phyloP scores from a whole-genome alignment of 1,140 invertebrate species.

The Paralvinella palmiformis region DNA sequence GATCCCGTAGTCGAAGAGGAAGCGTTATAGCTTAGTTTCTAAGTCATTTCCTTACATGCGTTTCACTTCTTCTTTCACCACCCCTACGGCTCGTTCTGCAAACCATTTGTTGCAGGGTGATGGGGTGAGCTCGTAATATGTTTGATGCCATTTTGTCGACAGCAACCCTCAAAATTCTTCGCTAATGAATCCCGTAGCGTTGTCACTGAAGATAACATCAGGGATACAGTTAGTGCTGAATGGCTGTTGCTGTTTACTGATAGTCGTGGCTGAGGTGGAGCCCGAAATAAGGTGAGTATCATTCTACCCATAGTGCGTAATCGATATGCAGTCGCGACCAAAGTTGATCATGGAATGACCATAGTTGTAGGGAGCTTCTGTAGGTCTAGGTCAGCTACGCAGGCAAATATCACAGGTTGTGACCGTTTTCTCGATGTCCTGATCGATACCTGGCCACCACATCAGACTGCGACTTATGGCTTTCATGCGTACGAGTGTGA shows the following conservation, averaged over 20 bases:
- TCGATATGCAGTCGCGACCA: constrained; percentile 27
- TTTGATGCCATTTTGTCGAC: constrained; percentile 21
- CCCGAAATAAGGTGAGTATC: constrained; percentile 25
- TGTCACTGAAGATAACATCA: constrained; percentile 26
- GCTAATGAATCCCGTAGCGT: constrained; percentile 26
- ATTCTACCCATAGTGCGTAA: constrained; percentile 30
- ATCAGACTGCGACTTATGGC: background rate
- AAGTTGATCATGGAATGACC: constrained; percentile 25
- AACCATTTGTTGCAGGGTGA: constrained; percentile 31
- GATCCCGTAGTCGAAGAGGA: background rate
- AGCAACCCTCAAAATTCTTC: constrained; percentile 30
- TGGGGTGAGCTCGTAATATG: constrained; percentile 27
- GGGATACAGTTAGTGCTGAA: constrained; percentile 4
- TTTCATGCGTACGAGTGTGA: constrained; percentile 8
- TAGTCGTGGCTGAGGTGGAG: constrained; percentile 5
- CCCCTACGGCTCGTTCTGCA: too few species aligned
- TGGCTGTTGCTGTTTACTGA: constrained; percentile 2
- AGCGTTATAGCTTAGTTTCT: background rate
- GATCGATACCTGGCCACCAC: constrained; percentile 7
- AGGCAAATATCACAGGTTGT: constrained; percentile 32
- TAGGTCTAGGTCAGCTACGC: constrained; percentile 24
- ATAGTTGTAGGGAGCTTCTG: constrained; percentile 29
- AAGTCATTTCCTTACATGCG: constrained; percentile 18
- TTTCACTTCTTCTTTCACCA: constrained; percentile 30
- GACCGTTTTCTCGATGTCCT: constrained; percentile 9